These are phyloP conservation scores for Aporophyla nigra DNA, from an alignment of 2,888 invertebrate genomes.

Conservation along the genomic window DNA sequence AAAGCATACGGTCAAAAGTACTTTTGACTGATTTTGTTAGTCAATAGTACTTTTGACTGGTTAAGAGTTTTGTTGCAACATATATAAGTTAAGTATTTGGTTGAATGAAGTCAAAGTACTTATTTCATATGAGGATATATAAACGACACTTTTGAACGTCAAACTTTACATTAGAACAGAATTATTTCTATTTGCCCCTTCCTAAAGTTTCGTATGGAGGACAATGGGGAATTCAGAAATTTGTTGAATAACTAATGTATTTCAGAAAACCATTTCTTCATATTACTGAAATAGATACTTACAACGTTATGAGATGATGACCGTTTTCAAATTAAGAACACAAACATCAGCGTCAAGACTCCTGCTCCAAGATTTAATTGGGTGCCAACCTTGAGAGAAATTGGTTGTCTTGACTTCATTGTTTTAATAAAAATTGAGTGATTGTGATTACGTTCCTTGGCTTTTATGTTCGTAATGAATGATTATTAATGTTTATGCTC, in stretches of 20 bases:
- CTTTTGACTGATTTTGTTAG: too few species aligned
- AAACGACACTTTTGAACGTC: too few species aligned
- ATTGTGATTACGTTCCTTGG: conserved; percentile 42
- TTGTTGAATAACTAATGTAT: not conserved
- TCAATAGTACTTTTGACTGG: too few species aligned
- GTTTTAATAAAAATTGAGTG: conserved; percentile 60
- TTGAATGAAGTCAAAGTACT: too few species aligned
- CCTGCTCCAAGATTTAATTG: conserved; percentile 44
- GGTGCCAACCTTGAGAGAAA: conserved; percentile 55
- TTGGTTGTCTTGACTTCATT: conserved; percentile 53
- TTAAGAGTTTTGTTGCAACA: too few species aligned
- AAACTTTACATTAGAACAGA: too few species aligned
- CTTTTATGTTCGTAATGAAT: conserved; percentile 13
- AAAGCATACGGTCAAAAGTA: too few species aligned
- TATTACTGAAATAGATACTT: conserved; percentile 16
- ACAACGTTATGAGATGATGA: conserved; percentile 14
- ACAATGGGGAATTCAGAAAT: not conserved
- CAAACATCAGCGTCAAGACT: conserved; percentile 26
- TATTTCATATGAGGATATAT: too few species aligned
- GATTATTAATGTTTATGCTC: conserved; percentile 4
- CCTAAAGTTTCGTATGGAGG: too few species aligned
- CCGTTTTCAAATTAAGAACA: conserved; percentile 40
- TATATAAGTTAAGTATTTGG: too few species aligned
- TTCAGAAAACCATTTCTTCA: conserved; percentile 2
- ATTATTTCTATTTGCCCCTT: too few species aligned